Evolutionary conservation across 2,888 invertebrate genomes (phyloP).

Genomic region (Phasia obesa): DNA sequence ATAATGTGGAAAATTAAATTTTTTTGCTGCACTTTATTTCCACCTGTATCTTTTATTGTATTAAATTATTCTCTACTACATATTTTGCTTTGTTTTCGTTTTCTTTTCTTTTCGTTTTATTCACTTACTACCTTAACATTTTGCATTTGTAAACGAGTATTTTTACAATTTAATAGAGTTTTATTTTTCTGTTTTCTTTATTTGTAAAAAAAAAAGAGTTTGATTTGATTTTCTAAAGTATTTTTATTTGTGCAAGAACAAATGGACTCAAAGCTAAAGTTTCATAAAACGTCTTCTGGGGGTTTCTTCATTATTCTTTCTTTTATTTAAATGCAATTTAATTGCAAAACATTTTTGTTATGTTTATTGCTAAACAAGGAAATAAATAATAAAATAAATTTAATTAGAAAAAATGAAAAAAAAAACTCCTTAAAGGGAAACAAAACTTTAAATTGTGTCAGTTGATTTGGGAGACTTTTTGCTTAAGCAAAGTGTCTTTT

Average conservation of each 20-base stretch:
- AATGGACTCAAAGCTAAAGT: constrained; percentile 2
- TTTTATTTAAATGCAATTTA: constrained; percentile 51
- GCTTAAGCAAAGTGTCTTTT: not conserved
- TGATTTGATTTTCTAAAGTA: constrained; percentile 35
- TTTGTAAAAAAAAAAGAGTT: constrained; percentile 27
- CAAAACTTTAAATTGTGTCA: constrained; percentile 37
- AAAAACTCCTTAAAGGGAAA: not conserved
- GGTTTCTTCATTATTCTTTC: constrained; percentile 1
- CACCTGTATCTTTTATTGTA: constrained; percentile 20
- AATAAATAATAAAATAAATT: constrained; percentile 42
- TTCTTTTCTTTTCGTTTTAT: constrained; percentile 27
- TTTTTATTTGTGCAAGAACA: constrained; percentile 13
- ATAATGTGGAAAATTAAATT: constrained; percentile 43
- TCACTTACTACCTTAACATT: too few relatives aligned
- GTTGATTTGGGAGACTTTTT: constrained; percentile 9
- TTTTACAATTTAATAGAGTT: constrained; percentile 42
- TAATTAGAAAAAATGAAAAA: constrained; percentile 29
- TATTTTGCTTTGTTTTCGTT: constrained; percentile 37
- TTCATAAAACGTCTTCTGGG: constrained; percentile 36
- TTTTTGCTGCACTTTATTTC: constrained; percentile 42
- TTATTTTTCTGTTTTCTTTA: constrained; percentile 35
- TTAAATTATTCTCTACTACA: constrained; percentile 51
- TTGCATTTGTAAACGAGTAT: too few relatives aligned
- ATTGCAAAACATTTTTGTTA: constrained; percentile 19
- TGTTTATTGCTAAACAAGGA: constrained; percentile 21